phyloP scores from a whole-genome alignment of 2,113 vertebrate genomes.

The Theropithecus gelada region DNA sequence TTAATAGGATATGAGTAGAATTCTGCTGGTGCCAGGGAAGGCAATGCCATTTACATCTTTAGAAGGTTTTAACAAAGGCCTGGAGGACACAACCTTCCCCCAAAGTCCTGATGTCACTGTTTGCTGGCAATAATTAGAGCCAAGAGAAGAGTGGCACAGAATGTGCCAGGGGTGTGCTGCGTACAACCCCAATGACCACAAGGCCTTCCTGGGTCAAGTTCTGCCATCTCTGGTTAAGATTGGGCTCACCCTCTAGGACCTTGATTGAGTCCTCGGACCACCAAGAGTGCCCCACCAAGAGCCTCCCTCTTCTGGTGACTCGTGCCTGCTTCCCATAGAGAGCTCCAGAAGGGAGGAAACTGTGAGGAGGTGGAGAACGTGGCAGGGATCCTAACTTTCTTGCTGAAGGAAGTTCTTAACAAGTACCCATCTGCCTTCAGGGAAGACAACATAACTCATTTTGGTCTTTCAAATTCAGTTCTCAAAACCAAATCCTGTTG shows the following conservation, averaged over 20 bases:
- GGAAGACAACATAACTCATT: conserved; percentile 59
- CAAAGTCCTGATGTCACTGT: background rate
- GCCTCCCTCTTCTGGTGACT: background rate
- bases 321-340: background rate
- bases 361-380: conserved; percentile 26
- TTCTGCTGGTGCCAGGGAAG: background rate
- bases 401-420: conserved; percentile 61
- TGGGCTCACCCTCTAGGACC: background rate
- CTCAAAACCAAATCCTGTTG: conserved; percentile 46
- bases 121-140: background rate
- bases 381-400: conserved; percentile 54
- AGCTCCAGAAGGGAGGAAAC: background rate
- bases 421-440: conserved; percentile 68
- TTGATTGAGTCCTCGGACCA: background rate
- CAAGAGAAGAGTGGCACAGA: background rate
- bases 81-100: background rate
- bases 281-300: too few relatives aligned
- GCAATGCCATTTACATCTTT: background rate
- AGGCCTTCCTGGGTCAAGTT: background rate
- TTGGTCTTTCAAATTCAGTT: conserved; percentile 19
- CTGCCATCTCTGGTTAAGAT: background rate
- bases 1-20: background rate
- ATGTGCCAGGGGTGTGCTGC: background rate
- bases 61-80: background rate
- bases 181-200: rapidly evolving